Base-by-base conservation (phyloP, 2,888 invertebrate genomes). In the Volucella zonaria region DNA sequence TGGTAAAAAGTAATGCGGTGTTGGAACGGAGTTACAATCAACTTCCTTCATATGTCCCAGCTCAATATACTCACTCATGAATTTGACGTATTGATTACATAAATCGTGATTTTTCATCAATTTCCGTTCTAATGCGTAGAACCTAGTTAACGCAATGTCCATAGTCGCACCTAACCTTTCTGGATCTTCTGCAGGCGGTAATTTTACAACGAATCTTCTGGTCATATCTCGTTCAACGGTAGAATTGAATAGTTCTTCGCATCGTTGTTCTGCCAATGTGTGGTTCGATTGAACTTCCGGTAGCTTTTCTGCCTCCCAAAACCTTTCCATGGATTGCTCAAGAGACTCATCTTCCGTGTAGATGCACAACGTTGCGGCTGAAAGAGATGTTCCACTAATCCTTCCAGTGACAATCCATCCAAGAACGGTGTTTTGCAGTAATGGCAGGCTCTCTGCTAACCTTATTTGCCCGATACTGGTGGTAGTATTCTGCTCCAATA, bases 1-100 rank as follows among this genome's bases (percentile, higher is more conserved):
- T 40, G 42, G 68, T 56, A 51, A 42, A 51, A 51, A 18, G 18
- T 18, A 18, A 18, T 18, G 18, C 18, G 18, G 18, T 18, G 18
- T 18, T 18, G 18, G 18, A 18, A 1, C 1, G 18, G 18, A 18
- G 18, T 18, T 18, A 1, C 1, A 18, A 51, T 66, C 40, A 15
- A 71, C 54, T 74, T 49, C 67, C n/a, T 45, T 43, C 87, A 88
- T 88, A 56, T 88, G 88, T 54, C 77, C 75, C 73, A 87, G 59
- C 1, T 66, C n/a, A 9, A 59, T 15, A 58, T 87, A 88, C 51
- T 88, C 87, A 1, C 79, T 23, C 81, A 88, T 87, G 43, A 88
- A 87, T 0, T 82, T 38, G 1, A 40, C 18, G 18, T 23, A 2
- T 23, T 23, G 18, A n/a, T 47, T 47, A 11, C 47, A 47, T 47